Conservation (phyloP, 2,113 vertebrate genomes). For the Phaethornis superciliosus region DNA sequence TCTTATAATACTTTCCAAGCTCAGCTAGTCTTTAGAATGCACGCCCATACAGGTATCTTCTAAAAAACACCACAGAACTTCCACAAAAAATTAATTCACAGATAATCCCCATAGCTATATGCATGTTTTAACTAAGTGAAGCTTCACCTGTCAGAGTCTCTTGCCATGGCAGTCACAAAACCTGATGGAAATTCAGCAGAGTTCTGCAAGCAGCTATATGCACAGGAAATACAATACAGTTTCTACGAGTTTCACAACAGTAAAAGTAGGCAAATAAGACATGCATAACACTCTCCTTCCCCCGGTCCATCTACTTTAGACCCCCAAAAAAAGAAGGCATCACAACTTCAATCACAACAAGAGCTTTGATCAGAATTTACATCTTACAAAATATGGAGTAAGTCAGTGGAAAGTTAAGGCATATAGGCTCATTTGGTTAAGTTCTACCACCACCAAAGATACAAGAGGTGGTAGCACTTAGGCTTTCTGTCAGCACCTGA, state of each 20-base stretch:
- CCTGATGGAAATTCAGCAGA: not conserved
- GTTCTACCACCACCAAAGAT: not conserved
- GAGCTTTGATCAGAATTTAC: not conserved
- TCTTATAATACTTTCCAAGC: not conserved
- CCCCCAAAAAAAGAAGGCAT: not conserved
- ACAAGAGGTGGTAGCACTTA: not conserved
- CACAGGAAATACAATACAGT: not conserved
- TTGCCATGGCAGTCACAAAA: fast-evolving
- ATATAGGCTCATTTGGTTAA: not conserved
- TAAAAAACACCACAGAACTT: not conserved
- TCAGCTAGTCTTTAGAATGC: not conserved
- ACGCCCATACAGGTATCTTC: fast-evolving
- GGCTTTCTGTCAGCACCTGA: not conserved
- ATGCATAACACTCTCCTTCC: not conserved
- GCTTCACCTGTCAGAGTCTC: not conserved
- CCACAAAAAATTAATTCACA: not conserved
- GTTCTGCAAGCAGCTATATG: not conserved
- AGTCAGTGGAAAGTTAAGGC: not conserved
- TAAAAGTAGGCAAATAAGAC: not conserved
- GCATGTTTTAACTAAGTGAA: not conserved
- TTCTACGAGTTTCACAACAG: not conserved
- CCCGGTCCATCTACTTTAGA: not conserved
- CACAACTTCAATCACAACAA: not conserved
- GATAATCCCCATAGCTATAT: not conserved
- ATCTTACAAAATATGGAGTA: not conserved